These are phyloP conservation scores for Zaprionus capensis DNA, from an alignment of 1,140 invertebrate species.

Conservation along the genomic window DNA sequence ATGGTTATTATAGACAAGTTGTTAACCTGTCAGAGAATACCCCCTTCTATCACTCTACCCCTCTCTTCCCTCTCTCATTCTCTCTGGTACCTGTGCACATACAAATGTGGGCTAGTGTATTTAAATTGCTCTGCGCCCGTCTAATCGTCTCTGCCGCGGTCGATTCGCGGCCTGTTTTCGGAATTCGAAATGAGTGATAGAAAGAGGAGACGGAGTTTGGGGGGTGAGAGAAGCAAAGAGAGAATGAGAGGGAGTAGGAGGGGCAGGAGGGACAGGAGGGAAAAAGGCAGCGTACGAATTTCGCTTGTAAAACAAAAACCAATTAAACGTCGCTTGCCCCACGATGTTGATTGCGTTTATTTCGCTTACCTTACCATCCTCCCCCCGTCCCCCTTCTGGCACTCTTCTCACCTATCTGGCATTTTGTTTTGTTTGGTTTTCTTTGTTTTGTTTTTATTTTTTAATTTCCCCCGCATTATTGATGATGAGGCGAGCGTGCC, in stretches of 20 bases:
- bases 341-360: background rate
- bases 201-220: background rate
- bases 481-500: background rate
- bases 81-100: background rate
- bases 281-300: background rate
- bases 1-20: conserved; percentile 13
- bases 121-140: background rate
- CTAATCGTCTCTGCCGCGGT: background rate
- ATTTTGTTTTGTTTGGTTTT: background rate
- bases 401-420: background rate
- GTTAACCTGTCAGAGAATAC: conserved; percentile 5
- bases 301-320: conserved; percentile 1
- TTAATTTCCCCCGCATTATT: background rate
- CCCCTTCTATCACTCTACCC: background rate
- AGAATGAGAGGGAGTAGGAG: too few species aligned
- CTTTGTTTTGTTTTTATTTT: background rate
- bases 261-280: too few species aligned
- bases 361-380: background rate
- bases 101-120: background rate
- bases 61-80: background rate
- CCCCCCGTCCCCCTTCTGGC: background rate
- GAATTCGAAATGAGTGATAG: background rate
- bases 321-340: conserved; percentile 15
- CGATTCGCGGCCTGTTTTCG: background rate
- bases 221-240: background rate